Conservation (phyloP, 2,113 vertebrate genomes). For the Malurus melanocephalus region DNA sequence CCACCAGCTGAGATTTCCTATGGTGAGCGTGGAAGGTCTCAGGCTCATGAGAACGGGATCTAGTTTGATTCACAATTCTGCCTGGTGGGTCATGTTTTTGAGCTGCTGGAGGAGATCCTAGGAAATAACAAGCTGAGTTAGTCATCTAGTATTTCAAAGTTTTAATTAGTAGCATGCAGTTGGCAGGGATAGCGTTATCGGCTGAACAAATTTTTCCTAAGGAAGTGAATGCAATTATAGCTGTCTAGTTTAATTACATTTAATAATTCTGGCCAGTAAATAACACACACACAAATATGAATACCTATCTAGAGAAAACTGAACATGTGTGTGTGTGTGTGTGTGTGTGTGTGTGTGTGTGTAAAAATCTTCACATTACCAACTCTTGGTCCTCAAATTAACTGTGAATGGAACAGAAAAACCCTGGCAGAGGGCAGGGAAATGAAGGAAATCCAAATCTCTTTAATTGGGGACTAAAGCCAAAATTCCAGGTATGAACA, state of each 20-base stretch:
- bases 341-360: background rate
- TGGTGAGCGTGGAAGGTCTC: slow-evolving; percentile 85
- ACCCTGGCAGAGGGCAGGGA: background rate
- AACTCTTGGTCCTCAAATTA: background rate
- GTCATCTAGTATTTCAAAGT: slow-evolving; percentile 47
- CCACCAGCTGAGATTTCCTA: slow-evolving; percentile 81
- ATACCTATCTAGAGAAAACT: background rate
- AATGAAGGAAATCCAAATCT: background rate
- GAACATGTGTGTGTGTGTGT: background rate
- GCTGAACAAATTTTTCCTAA: slow-evolving; percentile 50
- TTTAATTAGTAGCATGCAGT: slow-evolving; percentile 50
- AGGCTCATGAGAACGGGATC: slow-evolving; percentile 93
- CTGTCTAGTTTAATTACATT: slow-evolving; percentile 42
- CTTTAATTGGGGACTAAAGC: background rate
- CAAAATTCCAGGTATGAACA: background rate
- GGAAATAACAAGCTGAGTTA: slow-evolving; percentile 56
- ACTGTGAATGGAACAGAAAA: background rate
- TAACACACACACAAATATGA: background rate
- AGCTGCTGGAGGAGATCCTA: slow-evolving; percentile 76
- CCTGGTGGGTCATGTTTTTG: slow-evolving; percentile 83
- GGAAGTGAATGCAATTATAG: slow-evolving; percentile 50
- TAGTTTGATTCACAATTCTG: slow-evolving; percentile 82
- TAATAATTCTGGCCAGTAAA: slow-evolving; percentile 27
- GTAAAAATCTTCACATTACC: background rate
- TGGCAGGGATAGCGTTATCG: slow-evolving; percentile 28